Evolutionary conservation across 2,113 vertebrate genomes (phyloP).

Genomic region (Talpa occidentalis): DNA sequence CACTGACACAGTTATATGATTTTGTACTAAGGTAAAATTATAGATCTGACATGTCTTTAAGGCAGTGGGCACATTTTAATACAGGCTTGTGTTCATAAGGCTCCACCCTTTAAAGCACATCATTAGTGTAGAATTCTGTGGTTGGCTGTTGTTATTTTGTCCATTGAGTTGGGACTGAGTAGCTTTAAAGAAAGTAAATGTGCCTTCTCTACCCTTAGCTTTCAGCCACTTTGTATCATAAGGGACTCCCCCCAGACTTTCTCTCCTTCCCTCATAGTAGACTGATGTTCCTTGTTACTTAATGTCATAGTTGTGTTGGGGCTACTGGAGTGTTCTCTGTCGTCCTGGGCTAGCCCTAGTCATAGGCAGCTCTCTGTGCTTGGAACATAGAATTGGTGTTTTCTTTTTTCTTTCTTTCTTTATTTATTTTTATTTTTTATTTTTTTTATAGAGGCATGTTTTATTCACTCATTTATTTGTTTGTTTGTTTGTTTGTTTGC

Average conservation of each 20-base stretch:
- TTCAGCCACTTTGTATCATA: neutral
- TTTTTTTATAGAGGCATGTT: too few species aligned
- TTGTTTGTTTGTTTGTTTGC: too few species aligned
- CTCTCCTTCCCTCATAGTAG: neutral
- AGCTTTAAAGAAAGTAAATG: neutral
- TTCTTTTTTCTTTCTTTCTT: too few species aligned
- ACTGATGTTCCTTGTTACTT: neutral
- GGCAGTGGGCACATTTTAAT: neutral
- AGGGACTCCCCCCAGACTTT: neutral
- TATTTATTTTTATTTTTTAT: too few species aligned
- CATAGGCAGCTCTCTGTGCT: neutral
- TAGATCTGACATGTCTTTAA: neutral
- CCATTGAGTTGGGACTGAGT: neutral
- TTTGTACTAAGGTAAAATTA: conserved; percentile 26
- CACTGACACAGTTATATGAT: neutral
- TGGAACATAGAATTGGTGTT: neutral
- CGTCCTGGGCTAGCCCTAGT: neutral
- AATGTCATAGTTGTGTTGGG: neutral
- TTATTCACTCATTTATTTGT: too few species aligned
- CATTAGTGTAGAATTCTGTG: neutral
- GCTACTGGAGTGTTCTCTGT: neutral
- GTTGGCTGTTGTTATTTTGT: neutral
- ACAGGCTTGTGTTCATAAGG: neutral
- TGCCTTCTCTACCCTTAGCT: neutral
- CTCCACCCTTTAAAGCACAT: conserved; percentile 5